Conservation (phyloP, 2,888 invertebrate genomes). For the Sisyra nigra region DNA sequence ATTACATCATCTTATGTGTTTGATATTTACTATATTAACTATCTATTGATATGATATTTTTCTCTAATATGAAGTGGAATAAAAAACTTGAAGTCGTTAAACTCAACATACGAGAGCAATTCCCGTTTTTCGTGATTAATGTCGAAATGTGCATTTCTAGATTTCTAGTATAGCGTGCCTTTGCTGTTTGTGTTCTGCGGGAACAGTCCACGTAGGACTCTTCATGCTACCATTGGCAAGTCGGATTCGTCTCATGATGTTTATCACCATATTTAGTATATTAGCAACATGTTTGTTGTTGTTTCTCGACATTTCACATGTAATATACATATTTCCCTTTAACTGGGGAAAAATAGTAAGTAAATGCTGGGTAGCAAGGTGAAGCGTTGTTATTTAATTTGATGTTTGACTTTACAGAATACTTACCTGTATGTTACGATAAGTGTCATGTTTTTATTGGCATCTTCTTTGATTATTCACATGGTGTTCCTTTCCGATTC, state of each 20-base stretch:
- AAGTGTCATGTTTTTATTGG: conserved; percentile 52
- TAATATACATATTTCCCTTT: conserved; percentile 61
- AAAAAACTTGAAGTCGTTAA: too few species aligned
- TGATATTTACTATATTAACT: too few species aligned
- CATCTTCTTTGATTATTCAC: conserved; percentile 52
- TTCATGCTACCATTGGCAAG: conserved; percentile 62
- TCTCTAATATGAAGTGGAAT: too few species aligned
- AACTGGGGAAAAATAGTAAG: conserved; percentile 66
- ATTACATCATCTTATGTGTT: too few species aligned
- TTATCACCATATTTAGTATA: conserved; percentile 57
- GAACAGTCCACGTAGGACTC: conserved; percentile 57
- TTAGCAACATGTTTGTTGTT: conserved; percentile 57
- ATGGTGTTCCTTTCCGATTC: conserved; percentile 47
- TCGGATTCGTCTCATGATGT: conserved; percentile 60
- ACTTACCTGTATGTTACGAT: conserved; percentile 56
- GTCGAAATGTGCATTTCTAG: conserved; percentile 24
- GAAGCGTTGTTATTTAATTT: too few species aligned
- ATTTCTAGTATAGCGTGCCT: conserved; percentile 56
- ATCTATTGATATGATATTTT: too few species aligned
- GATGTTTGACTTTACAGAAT: conserved; percentile 34
- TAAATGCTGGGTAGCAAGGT: too few species aligned
- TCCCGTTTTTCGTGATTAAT: too few species aligned
- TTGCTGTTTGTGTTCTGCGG: conserved; percentile 57
- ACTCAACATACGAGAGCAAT: too few species aligned
- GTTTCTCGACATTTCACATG: conserved; percentile 65